Base-by-base conservation (phyloP, 2,797 vertebrate genomes). In the Characodon lateralis region DNA sequence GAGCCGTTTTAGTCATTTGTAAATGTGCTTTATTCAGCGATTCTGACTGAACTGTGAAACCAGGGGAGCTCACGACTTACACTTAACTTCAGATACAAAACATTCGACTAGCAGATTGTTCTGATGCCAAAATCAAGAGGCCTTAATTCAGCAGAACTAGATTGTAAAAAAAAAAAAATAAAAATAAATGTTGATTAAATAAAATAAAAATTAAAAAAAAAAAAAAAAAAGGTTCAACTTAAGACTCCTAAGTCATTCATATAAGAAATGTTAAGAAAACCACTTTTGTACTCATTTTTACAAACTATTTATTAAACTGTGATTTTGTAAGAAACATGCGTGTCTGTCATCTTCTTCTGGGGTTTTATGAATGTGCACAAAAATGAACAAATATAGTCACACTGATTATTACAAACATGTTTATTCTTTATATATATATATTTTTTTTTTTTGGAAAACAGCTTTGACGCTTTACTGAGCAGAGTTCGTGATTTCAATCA, bases 261-360 rank as follows among this genome's bases (percentile, higher is more conserved):
- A 93, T 94, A 93, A 92, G 87, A 94, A 92, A 95, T 93, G 93
- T 94, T 92, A 92, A 91, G 90, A 94, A 93, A 94, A 93, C 83
- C 83, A 83, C 91, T 95, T 95, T 95, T 96, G 90, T 95, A 94
- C 91, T 93, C 91, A 94, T 94, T 95, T 96, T 95, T 95, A 96
- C 95, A 96, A 93, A 95, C 94, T 95, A 96, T 96, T 96, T 96
- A 96, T 96, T 95, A 95, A 96, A 96, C 93, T 95, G 95, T 94
- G 94, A 95, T 96, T 96, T 96, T 96, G 93, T 95, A 96, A 91
- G 89, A 95, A 92, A 92, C 89, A 89, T 56, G 73, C 78, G 68
- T 0, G 70, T 0, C 26, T 61, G 26, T 83, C 7, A 61, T 71
- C 35, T 41, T 66, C 18, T 16, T 58, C 39, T 66, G 16, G 12